Percentiles rank a stretch among this genome's conserved stretches.
These are phyloP conservation scores for Agelas oroides DNA, from an alignment of 37 sponge, comb jelly and placozoan genomes.

Conservation along the genomic window DNA sequence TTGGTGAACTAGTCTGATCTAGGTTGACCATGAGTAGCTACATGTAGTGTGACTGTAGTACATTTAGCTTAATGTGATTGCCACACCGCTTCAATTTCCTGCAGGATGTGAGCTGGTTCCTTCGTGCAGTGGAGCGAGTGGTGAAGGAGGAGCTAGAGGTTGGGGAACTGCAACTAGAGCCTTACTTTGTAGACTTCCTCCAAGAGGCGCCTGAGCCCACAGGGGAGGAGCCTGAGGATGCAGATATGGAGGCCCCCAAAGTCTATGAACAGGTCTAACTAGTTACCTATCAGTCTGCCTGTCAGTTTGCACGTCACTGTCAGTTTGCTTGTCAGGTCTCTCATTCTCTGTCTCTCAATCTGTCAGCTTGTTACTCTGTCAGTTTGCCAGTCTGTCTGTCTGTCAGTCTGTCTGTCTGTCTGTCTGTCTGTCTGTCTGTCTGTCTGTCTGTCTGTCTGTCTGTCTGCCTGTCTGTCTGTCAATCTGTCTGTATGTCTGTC, in stretches of 20 bases:
- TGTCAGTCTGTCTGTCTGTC: no score
- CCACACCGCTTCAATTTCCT: background rate
- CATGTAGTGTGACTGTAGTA: slow-evolving; percentile 12
- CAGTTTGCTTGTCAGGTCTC: no score
- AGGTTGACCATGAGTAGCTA: slow-evolving; percentile 10
- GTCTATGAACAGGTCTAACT: slow-evolving; percentile 95
- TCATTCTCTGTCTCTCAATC: no score
- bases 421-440: no score
- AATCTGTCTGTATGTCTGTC: background rate
- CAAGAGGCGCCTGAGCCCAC: slow-evolving; percentile 93
- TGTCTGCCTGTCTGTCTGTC: no score
- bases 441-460: background rate
- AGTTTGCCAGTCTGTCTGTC: no score
- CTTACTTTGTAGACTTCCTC: slow-evolving; percentile 97
- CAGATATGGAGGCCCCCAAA: slow-evolving; percentile 88
- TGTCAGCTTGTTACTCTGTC: no score
- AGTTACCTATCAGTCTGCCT: no score
- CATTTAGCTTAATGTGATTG: no score
- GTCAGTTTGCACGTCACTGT: no score
- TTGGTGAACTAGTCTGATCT: slow-evolving; percentile 21
- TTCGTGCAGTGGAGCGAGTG: slow-evolving; percentile 45
- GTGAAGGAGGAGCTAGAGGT: no score
- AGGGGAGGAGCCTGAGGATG: slow-evolving; percentile 95
- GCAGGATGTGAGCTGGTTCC: slow-evolving; percentile 88
- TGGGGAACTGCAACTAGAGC: slow-evolving; percentile 68